Conservation (phyloP, 2,888 invertebrate species). For the Spisula subtruncata region DNA sequence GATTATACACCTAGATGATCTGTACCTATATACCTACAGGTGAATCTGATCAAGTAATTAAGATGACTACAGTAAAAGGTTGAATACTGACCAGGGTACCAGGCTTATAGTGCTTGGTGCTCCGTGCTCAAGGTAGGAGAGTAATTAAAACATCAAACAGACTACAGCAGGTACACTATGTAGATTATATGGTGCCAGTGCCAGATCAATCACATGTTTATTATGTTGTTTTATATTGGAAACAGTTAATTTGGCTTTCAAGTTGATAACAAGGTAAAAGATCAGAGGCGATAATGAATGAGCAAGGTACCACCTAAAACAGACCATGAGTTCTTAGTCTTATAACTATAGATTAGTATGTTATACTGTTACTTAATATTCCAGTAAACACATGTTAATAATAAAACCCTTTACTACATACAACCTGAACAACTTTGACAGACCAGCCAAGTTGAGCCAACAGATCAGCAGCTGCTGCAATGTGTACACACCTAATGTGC, state of each 20-base stretch:
- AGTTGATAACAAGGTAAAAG: background rate
- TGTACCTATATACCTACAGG: constrained; percentile 40
- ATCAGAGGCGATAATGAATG: background rate
- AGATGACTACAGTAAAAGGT: constrained; percentile 39
- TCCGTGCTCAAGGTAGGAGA: background rate
- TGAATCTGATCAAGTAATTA: constrained; percentile 49
- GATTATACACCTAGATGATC: constrained; percentile 39
- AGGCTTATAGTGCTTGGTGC: background rate
- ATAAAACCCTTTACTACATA: no score
- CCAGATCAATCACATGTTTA: background rate
- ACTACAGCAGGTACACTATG: background rate
- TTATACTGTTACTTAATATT: no score
- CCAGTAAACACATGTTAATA: no score
- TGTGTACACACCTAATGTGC: no score
- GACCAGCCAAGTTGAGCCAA: no score
- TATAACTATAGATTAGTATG: no score
- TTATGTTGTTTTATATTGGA: background rate
- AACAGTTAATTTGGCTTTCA: background rate
- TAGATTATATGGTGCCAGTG: background rate
- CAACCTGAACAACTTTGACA: no score
- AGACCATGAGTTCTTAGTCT: no score
- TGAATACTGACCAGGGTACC: constrained; percentile 27
- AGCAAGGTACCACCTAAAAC: no score
- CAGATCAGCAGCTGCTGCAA: no score
- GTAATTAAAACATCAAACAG: background rate